Evolutionary conservation across 2,113 vertebrate genomes (phyloP).

Genomic region (Pituophis catenifer): DNA sequence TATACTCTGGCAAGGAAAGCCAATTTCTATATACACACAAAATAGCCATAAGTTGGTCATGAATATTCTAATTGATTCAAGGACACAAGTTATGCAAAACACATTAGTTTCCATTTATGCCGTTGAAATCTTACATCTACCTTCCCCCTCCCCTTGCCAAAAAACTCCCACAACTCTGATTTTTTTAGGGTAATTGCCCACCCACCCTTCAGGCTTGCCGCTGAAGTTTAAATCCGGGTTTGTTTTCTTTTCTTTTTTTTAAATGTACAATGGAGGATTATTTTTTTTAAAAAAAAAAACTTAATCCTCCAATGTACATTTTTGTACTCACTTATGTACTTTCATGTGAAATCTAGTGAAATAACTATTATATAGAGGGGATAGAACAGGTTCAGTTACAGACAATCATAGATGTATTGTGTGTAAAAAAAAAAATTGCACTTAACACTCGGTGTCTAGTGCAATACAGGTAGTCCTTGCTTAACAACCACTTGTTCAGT

Average conservation of each 20-base stretch:
- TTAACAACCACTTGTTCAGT: neutral
- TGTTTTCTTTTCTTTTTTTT: too few relatives aligned
- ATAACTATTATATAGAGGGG: neutral
- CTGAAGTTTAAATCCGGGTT: neutral
- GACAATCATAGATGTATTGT: neutral
- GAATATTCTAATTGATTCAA: neutral
- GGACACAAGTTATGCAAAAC: neutral
- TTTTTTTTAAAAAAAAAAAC: too few relatives aligned
- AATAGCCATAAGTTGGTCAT: neutral
- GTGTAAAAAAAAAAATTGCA: neutral
- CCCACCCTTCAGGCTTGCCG: neutral
- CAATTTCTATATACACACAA: neutral
- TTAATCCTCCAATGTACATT: too few relatives aligned
- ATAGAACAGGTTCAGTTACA: neutral
- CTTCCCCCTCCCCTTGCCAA: too few relatives aligned
- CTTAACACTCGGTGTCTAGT: neutral
- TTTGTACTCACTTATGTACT: neutral
- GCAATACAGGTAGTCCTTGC: neutral
- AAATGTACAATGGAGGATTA: too few relatives aligned
- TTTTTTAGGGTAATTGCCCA: neutral
- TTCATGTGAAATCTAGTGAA: neutral
- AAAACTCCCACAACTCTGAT: neutral
- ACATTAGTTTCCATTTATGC: neutral
- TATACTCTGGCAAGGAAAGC: neutral
- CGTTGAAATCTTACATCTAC: neutral